These are phyloP conservation scores for Arge pagana DNA, from an alignment of 2,888 invertebrate genomes.

Conservation along the genomic window DNA sequence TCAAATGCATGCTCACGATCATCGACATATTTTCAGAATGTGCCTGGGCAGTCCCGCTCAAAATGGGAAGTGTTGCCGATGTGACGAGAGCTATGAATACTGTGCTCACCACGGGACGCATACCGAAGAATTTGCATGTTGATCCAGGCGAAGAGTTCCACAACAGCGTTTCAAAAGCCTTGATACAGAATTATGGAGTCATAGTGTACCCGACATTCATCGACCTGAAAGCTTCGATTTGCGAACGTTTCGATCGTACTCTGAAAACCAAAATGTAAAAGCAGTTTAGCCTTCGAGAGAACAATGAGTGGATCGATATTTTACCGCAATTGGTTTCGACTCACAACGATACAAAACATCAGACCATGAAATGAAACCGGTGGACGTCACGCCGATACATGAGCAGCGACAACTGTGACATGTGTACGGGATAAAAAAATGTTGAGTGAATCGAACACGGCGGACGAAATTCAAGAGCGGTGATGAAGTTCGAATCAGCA, in stretches of 20 bases:
- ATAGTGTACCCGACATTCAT: constrained; percentile 31
- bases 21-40: constrained; percentile 51
- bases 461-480: background rate
- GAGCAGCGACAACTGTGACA: too few relatives aligned
- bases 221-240: constrained; percentile 41
- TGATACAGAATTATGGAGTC: constrained; percentile 23
- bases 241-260: constrained; percentile 41
- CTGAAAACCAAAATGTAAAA: constrained; percentile 41
- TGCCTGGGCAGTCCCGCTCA: too few relatives aligned
- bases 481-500: background rate
- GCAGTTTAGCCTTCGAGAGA: constrained; percentile 35
- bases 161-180: constrained; percentile 27
- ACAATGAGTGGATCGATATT: constrained; percentile 33
- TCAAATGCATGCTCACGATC: constrained; percentile 42
- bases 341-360: constrained; percentile 34
- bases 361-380: constrained; percentile 30
- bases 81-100: constrained; percentile 21
- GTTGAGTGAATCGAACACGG: too few relatives aligned
- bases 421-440: too few relatives aligned
- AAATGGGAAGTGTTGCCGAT: constrained; percentile 13
- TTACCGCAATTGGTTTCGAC: constrained; percentile 29
- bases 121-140: constrained; percentile 29
- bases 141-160: constrained; percentile 37
- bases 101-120: constrained; percentile 15
- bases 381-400: too few relatives aligned